Conservation (phyloP, 2,797 vertebrate genomes). For the Falco biarmicus region DNA sequence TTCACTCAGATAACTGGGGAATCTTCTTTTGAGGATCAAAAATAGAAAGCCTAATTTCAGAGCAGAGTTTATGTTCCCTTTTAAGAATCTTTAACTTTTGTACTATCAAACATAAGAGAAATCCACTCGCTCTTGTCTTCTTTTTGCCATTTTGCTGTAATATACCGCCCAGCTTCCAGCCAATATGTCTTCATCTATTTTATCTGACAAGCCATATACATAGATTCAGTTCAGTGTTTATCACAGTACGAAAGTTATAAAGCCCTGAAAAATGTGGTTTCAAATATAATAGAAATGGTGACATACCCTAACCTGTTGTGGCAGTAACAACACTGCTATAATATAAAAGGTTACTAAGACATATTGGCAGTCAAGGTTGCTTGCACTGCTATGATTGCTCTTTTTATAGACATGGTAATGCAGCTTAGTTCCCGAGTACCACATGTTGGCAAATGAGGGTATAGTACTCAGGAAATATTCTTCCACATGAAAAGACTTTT, state of each 20-base stretch:
- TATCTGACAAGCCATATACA: conserved; percentile 35
- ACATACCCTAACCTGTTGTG: conserved; percentile 51
- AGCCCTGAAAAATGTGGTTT: conserved; percentile 36
- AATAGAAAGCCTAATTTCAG: background rate
- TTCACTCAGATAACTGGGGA: background rate
- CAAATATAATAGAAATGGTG: conserved; percentile 25
- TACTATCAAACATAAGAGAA: background rate
- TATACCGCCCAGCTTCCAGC: background rate
- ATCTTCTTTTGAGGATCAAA: background rate
- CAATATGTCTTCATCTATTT: conserved; percentile 43
- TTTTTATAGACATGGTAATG: conserved; percentile 16
- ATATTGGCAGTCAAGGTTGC: conserved; percentile 25
- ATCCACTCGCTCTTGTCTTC: background rate
- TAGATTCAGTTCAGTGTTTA: conserved; percentile 46
- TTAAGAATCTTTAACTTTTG: background rate
- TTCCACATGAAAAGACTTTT: background rate
- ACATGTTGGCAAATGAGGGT: background rate
- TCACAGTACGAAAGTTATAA: conserved; percentile 39
- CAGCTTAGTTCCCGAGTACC: background rate
- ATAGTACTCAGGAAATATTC: background rate
- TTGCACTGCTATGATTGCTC: conserved; percentile 26
- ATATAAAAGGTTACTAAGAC: conserved; percentile 34
- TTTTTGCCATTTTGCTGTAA: background rate
- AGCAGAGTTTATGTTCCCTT: background rate
- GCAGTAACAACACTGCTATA: conserved; percentile 11